Conservation (phyloP, 2,113 vertebrate genomes). For the Meleagris gallopavo region DNA sequence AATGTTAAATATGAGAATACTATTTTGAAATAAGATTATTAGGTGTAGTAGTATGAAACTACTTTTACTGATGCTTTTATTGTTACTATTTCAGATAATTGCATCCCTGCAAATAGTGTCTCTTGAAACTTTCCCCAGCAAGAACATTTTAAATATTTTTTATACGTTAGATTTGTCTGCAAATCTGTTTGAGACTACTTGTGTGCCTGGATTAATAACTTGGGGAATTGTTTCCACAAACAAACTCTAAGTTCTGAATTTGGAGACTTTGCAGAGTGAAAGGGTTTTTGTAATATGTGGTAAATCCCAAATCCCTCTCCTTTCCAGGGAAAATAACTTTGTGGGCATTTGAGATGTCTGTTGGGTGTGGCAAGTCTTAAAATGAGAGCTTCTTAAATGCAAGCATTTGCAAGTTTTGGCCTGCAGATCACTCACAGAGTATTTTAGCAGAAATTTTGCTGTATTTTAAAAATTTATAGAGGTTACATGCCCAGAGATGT, state of each 20-base stretch:
- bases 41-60: not conserved
- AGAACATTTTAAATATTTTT: not conserved
- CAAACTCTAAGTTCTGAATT: not conserved
- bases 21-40: not conserved
- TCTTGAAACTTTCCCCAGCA: not conserved
- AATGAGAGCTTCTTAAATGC: not conserved
- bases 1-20: not conserved
- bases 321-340: not conserved
- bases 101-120: not conserved
- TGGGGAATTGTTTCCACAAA: not conserved
- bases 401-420: not conserved
- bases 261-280: not conserved
- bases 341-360: not conserved
- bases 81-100: not conserved
- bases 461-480: not conserved
- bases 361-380: not conserved
- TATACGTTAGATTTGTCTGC: not conserved
- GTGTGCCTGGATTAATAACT: not conserved
- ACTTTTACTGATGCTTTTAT: not conserved
- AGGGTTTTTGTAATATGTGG: not conserved
- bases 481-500: not conserved
- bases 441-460: not conserved
- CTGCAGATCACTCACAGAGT: not conserved
- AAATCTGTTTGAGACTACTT: not conserved
- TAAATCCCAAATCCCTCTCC: not conserved